These are phyloP conservation scores for Zosterops pallidus DNA, from an alignment of 2,113 vertebrate species.

Conservation along the genomic window DNA sequence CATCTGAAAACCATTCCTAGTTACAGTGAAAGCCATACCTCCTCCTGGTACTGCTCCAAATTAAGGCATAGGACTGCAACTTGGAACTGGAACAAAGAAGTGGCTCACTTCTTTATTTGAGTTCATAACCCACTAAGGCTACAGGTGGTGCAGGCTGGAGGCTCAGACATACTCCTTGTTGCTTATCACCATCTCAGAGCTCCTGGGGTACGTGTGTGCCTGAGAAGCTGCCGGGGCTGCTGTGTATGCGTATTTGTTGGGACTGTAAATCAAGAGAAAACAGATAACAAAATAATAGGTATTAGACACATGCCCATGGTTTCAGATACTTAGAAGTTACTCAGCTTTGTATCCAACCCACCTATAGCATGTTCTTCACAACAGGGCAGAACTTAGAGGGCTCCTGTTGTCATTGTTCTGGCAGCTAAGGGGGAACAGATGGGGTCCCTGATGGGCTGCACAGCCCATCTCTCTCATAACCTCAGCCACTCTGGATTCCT, in stretches of 20 bases:
- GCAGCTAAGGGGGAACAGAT: neutral
- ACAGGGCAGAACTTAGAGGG: neutral
- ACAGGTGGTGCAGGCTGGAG: neutral
- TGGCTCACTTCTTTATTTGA: neutral
- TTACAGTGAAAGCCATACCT: neutral
- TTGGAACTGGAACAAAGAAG: neutral
- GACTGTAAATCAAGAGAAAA: slow-evolving; percentile 45
- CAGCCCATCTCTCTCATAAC: neutral
- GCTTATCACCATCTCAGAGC: neutral
- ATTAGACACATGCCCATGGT: neutral
- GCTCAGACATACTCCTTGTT: slow-evolving; percentile 68
- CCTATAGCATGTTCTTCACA: accelerated
- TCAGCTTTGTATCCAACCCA: neutral
- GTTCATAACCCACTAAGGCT: neutral
- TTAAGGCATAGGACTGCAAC: neutral
- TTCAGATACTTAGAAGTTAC: neutral
- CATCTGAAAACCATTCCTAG: neutral
- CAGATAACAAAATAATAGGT: neutral
- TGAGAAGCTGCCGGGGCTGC: neutral
- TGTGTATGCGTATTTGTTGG: slow-evolving; percentile 14
- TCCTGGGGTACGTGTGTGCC: slow-evolving; percentile 13
- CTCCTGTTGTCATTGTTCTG: neutral
- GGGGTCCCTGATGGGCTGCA: neutral
- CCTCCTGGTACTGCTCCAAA: neutral
- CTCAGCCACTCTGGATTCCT: neutral